Evolutionary conservation across 1,140 invertebrate species (phyloP), one percentile per base, ranked within the genome.

Genomic region (Heterodera schachtii): DNA sequence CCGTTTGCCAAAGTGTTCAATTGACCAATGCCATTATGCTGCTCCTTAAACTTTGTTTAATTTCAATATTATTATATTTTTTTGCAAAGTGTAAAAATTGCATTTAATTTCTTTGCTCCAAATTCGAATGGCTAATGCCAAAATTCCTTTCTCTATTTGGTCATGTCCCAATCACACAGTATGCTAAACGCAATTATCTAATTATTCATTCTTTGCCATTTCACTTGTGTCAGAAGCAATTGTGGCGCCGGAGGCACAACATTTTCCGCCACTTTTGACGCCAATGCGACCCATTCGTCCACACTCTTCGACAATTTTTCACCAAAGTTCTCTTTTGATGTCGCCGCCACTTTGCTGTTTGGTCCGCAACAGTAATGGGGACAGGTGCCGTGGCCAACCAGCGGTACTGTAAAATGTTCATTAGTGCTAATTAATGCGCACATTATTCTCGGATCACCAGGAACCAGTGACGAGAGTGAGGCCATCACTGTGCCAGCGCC

Each of bases 1-100:
- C 79, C 81, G 67, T 81, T 81, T 81, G 57, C 80, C 31, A 78
- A 47, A n/a, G 49, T 79, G 21, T 82, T 46, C 19, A n/a, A 43
- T 64, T 81, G 41, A 3, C 3, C 41, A 64, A 43, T 60, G 3
- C 21, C 21, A 41, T 78, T 78, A 19, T n/a, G 9, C 31, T 43
- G 47, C 31, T 47, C 52, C 66, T 31, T 69, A 13, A 75, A 75
- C 16, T n/a, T 64, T n/a, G n/a, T n/a, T n/a, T n/a, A n/a, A n/a
- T n/a, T n/a, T n/a, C n/a, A n/a, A n/a, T n/a, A n/a, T n/a, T n/a
- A n/a, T n/a, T n/a, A n/a, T n/a, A n/a, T n/a, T n/a, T n/a, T n/a
- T n/a, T n/a, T n/a, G n/a, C n/a, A n/a, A n/a, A n/a, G n/a, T n/a
- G n/a, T n/a, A n/a, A n/a, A n/a, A n/a, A n/a, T n/a, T n/a, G n/a